Evolutionary conservation across 2,888 invertebrate species (phyloP).

Genomic region (Leptopilina syphax): DNA sequence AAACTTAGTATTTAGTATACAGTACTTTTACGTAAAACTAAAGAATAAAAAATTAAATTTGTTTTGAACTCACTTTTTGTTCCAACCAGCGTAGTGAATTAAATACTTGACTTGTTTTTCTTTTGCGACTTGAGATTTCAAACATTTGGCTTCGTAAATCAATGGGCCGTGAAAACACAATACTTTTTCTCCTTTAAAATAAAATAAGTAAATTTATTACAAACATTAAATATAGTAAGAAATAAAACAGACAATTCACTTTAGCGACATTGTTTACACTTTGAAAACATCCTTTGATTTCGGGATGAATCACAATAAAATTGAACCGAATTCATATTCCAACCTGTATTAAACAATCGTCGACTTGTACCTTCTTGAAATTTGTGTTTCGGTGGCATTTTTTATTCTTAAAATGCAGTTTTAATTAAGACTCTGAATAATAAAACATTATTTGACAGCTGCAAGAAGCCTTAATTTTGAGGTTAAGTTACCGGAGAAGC

Average conservation of each 20-base stretch:
- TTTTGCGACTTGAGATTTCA: conserved; percentile 88
- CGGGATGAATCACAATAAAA: conserved; percentile 10
- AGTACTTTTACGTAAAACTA: too few species aligned
- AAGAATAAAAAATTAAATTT: too few species aligned
- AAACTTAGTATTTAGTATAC: too few species aligned
- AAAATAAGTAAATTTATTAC: conserved; percentile 31
- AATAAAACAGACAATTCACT: not conserved
- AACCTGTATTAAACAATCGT: conserved; percentile 40
- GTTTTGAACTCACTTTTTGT: conserved; percentile 88
- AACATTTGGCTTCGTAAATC: conserved; percentile 97
- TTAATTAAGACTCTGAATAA: not conserved
- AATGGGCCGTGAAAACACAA: conserved; percentile 97
- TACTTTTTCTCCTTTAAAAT: conserved; percentile 87
- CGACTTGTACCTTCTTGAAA: conserved; percentile 83
- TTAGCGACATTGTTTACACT: conserved; percentile 30
- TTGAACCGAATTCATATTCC: conserved; percentile 35
- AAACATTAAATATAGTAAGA: conserved; percentile 11
- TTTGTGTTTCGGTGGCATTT: conserved; percentile 84
- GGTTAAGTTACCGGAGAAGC: not conserved
- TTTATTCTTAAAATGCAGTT: conserved; percentile 24
- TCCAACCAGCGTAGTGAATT: conserved; percentile 99
- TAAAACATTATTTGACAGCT: not conserved
- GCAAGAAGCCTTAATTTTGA: not conserved
- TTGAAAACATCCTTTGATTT: not conserved
- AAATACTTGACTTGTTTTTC: conserved; percentile 94